Base-by-base conservation (phyloP, 2,797 vertebrate species). In the Hydrolagus colliei region DNA sequence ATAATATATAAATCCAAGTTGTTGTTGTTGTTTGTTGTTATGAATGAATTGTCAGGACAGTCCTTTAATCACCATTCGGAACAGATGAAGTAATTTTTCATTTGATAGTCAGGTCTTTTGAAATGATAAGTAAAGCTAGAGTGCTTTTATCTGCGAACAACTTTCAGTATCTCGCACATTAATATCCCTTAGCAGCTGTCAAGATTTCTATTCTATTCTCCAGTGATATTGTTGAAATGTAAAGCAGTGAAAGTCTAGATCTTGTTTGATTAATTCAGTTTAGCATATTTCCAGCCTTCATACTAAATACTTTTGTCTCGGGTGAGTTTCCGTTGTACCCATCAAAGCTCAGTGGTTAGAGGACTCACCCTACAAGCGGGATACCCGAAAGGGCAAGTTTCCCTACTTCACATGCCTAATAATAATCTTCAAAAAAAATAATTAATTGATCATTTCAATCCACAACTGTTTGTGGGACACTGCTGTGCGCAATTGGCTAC, bases 21-120 rank as follows among this genome's bases (percentile, higher is more conserved):
- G 18, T 12, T 79, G 3, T 4, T 12, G 27, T 27, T 27, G 27
- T 27, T 27, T 27, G 27, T 27, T 27, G 27, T 27, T 27, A 27
- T 27, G 27, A 27, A 27, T 27, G 5, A 65, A 63, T 79, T 4
- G 27, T 62, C 4, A 20, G 12, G 12, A 63, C 22, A 27, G 0
- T n/a, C 14, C 22, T 65, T 27, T 11, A 65, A 41, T 18, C 4
- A 62, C 61, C 5, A n/a, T 18, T 27, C 7, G 61, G 0, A 79
- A 63, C 12, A 79, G 63, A 63, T 89, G 89, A 92, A 92, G 89
- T 90, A 89, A 89, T 88, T 91, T 92, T 91, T 67, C 61, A 85
- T 90, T 89, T 91, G 90, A 90, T 77, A 87, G 82, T 88, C 86
- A 88, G 72, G 87, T 87, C 89, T 89, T 62, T 32, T 87, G 85